Evolutionary conservation across 1,140 invertebrate genomes (phyloP).

Genomic region (Lutraria rhynchaena): DNA sequence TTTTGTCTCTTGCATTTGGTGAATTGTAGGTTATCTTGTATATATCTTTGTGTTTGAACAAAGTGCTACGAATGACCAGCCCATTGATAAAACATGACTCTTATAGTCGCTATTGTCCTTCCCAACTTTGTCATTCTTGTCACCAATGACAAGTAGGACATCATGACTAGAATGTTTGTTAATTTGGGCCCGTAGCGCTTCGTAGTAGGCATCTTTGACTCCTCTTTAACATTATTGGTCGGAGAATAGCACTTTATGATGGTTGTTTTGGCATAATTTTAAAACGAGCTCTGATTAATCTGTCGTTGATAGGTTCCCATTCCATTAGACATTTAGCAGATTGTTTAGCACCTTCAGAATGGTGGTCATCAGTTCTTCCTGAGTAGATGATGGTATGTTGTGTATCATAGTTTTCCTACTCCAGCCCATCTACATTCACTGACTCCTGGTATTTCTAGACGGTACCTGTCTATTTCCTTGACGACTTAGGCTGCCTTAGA

Average conservation of each 20-base stretch:
- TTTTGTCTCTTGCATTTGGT: too few relatives aligned
- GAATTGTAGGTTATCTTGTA: too few relatives aligned
- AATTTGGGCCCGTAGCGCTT: conserved; percentile 52
- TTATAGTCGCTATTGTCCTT: too few relatives aligned
- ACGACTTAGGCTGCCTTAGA: conserved; percentile 20
- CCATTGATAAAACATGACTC: too few relatives aligned
- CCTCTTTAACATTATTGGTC: conserved; percentile 55
- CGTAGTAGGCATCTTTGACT: conserved; percentile 63
- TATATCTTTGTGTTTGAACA: too few relatives aligned
- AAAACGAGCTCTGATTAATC: conserved; percentile 41
- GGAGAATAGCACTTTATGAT: conserved; percentile 56
- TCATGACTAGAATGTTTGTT: conserved; percentile 45
- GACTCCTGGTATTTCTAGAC: neutral
- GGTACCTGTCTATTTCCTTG: conserved; percentile 4
- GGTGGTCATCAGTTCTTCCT: neutral
- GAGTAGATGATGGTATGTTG: neutral
- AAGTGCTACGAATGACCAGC: too few relatives aligned
- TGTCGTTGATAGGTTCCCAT: conserved; percentile 44
- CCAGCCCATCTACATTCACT: conserved; percentile 14
- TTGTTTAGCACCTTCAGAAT: conserved; percentile 14
- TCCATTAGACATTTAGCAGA: conserved; percentile 20
- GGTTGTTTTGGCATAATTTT: conserved; percentile 44
- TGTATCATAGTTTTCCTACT: neutral
- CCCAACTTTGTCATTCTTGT: conserved; percentile 67
- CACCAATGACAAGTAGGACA: conserved; percentile 59